Conservation (phyloP, 2,797 vertebrate genomes). For the Sphenopsis melanotis region DNA sequence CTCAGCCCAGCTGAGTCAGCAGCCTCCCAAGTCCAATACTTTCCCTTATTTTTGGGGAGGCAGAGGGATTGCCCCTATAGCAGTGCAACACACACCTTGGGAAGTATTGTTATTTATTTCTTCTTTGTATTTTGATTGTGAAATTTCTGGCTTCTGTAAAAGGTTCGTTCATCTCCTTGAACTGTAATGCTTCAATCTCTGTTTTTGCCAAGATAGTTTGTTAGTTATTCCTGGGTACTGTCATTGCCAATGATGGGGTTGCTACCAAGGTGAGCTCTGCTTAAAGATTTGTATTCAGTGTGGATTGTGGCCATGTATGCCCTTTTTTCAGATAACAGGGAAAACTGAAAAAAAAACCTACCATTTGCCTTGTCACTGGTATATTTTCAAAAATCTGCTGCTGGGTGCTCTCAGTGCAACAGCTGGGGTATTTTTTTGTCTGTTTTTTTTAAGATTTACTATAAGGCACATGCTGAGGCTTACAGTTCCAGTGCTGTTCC, state of each 20-base stretch:
- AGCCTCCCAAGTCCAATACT: background rate
- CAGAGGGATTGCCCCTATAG: background rate
- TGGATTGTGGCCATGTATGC: background rate
- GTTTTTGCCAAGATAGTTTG: background rate
- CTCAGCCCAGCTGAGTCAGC: background rate
- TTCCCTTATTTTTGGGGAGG: background rate
- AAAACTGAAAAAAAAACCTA: background rate
- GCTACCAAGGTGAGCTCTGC: background rate
- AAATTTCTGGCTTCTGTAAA: background rate
- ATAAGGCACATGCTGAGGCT: background rate
- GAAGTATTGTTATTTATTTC: background rate
- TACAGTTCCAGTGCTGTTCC: background rate
- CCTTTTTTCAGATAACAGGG: background rate
- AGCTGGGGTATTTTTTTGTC: background rate
- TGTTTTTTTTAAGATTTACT: background rate
- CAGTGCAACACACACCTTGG: accelerated
- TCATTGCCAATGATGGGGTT: background rate
- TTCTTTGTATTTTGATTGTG: background rate
- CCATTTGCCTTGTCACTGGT: background rate
- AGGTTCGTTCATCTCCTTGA: background rate
- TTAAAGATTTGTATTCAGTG: background rate
- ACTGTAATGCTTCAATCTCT: background rate
- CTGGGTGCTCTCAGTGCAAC: background rate
- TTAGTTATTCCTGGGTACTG: background rate
- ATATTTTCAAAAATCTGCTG: background rate